phyloP scores from a whole-genome alignment of 2,797 vertebrate genomes.

The Cyprinella venusta region DNA sequence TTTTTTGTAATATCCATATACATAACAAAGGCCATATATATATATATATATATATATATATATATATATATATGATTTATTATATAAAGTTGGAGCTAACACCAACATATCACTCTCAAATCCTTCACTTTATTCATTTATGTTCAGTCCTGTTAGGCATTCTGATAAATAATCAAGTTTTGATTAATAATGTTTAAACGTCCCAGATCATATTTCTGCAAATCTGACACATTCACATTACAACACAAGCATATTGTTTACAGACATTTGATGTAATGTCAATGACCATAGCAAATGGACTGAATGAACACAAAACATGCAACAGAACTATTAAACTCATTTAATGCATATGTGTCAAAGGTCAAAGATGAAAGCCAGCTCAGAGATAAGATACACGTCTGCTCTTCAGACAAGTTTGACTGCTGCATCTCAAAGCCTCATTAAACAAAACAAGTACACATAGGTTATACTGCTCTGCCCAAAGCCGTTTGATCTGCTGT shows the following conservation, averaged over 20 bases:
- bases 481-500: neutral
- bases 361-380: neutral
- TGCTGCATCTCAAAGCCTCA: neutral
- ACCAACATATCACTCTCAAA: neutral
- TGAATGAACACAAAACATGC: neutral
- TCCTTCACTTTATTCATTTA: neutral
- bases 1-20: no score
- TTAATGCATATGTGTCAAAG: neutral
- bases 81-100: no score
- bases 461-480: neutral
- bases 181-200: no score
- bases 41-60: no score
- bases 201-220: neutral
- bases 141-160: no score
- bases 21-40: no score
- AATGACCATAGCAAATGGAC: neutral
- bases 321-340: neutral
- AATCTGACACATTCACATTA: neutral
- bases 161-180: no score
- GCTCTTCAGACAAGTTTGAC: neutral
- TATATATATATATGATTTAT: no score
- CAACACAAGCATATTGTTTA: neutral
- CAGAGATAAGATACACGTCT: neutral
- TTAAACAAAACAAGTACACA: conserved; percentile 1
- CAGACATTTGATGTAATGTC: neutral